Conservation (phyloP, 2,888 invertebrate genomes). For the Chymomyza procnemis region DNA sequence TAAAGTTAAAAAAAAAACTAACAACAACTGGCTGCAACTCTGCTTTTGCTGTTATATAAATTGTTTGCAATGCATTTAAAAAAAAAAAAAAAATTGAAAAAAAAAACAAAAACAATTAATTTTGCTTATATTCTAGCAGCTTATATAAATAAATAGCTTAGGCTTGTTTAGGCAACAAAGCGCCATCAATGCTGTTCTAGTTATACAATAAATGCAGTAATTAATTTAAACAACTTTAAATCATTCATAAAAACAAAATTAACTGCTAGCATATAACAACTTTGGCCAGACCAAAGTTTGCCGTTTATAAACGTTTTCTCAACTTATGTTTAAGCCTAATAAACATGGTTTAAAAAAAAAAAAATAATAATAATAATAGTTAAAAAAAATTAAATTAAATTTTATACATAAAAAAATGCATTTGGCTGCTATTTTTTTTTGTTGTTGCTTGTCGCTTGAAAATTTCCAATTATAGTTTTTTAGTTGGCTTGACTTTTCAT, state of each 20-base stretch:
- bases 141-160: too few relatives aligned
- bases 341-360: slow-evolving; percentile 53
- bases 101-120: slow-evolving; percentile 21
- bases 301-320: slow-evolving; percentile 19
- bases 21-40: slow-evolving; percentile 7
- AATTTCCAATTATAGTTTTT: too few relatives aligned
- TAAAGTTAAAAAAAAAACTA: too few relatives aligned
- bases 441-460: slow-evolving; percentile 2
- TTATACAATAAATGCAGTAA: neutral
- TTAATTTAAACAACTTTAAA: neutral
- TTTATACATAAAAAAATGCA: slow-evolving; percentile 57
- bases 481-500: neutral
- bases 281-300: neutral
- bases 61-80: slow-evolving; percentile 21
- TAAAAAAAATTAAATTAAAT: slow-evolving; percentile 47
- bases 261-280: neutral
- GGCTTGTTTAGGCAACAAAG: too few relatives aligned
- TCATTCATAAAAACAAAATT: neutral
- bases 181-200: too few relatives aligned
- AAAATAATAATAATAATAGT: slow-evolving; percentile 54
- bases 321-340: slow-evolving; percentile 59
- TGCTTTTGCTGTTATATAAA: neutral
- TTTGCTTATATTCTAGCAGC: slow-evolving; percentile 8
- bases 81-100: slow-evolving; percentile 20
- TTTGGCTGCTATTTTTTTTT: slow-evolving; percentile 46